Conservation (phyloP, 2,888 invertebrate species). For the Actias luna region DNA sequence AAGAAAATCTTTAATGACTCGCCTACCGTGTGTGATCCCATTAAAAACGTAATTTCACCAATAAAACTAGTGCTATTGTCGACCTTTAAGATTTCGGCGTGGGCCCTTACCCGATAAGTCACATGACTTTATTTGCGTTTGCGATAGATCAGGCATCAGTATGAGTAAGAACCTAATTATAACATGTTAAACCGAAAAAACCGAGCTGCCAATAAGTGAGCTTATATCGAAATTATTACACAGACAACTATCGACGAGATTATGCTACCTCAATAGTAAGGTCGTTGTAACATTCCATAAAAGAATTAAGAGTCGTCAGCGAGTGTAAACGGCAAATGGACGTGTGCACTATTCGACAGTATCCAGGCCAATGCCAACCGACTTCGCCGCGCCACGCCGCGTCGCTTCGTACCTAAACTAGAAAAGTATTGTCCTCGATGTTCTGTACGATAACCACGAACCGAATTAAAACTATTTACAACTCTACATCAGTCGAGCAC, state of each 20-base stretch:
- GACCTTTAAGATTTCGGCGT: constrained; percentile 44
- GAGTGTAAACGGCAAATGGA: constrained; percentile 48
- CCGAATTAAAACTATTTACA: constrained; percentile 40
- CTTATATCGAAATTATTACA: constrained; percentile 1
- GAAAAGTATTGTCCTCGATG: constrained; percentile 82
- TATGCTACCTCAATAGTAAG: background rate
- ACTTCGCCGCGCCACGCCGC: constrained; percentile 39
- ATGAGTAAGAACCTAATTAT: constrained; percentile 9
- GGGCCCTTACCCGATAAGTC: constrained; percentile 51
- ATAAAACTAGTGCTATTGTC: constrained; percentile 63
- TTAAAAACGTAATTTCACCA: constrained; percentile 49
- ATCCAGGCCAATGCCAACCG: constrained; percentile 80
- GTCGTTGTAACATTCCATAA: constrained; percentile 21
- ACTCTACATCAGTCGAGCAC: constrained; percentile 47
- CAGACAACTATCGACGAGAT: background rate
- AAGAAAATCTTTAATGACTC: constrained; percentile 65
- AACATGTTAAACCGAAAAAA: background rate
- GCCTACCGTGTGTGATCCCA: constrained; percentile 56
- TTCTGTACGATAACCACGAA: constrained; percentile 74
- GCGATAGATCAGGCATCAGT: constrained; percentile 20
- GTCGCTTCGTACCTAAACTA: constrained; percentile 72
- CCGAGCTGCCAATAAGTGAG: background rate
- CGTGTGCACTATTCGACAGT: constrained; percentile 74
- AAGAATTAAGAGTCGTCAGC: constrained; percentile 6
- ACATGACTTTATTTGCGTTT: constrained; percentile 52